Evolutionary conservation across 2,888 invertebrate species (phyloP).

Genomic region (Halictus quadricinctus): DNA sequence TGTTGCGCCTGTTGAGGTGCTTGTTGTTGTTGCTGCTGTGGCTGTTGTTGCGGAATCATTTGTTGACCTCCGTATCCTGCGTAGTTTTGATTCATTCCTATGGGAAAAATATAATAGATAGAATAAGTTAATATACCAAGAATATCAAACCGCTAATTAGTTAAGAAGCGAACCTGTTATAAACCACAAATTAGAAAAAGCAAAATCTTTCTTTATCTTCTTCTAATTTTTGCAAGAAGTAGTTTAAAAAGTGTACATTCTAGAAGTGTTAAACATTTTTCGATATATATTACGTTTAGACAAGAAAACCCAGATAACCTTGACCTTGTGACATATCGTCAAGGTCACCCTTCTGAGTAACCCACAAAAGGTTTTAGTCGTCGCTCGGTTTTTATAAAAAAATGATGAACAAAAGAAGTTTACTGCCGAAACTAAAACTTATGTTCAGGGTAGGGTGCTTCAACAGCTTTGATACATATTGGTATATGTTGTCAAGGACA

Average conservation of each 20-base stretch:
- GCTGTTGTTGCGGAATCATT: slow-evolving; percentile 79
- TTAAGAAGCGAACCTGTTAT: background rate
- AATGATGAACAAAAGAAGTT: too few relatives aligned
- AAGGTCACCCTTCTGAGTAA: too few relatives aligned
- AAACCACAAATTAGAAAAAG: background rate
- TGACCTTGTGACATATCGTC: too few relatives aligned
- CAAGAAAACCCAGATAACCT: too few relatives aligned
- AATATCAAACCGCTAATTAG: background rate
- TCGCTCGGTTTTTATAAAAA: too few relatives aligned
- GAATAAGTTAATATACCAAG: background rate
- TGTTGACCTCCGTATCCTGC: slow-evolving; percentile 85
- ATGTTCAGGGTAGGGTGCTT: too few relatives aligned
- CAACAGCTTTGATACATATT: too few relatives aligned
- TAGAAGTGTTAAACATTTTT: background rate
- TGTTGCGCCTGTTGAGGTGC: slow-evolving; percentile 82
- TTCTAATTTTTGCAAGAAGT: background rate
- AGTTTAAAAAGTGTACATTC: background rate
- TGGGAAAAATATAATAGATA: background rate
- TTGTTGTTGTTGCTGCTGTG: slow-evolving; percentile 71
- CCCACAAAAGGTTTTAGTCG: too few relatives aligned
- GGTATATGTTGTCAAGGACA: too few relatives aligned
- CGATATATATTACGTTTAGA: too few relatives aligned
- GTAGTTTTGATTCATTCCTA: slow-evolving; percentile 86
- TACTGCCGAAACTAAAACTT: too few relatives aligned
- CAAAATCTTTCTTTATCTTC: background rate